These are phyloP conservation scores for Heliothis subflexa DNA, from an alignment of 1,140 invertebrate species.

Conservation along the genomic window DNA sequence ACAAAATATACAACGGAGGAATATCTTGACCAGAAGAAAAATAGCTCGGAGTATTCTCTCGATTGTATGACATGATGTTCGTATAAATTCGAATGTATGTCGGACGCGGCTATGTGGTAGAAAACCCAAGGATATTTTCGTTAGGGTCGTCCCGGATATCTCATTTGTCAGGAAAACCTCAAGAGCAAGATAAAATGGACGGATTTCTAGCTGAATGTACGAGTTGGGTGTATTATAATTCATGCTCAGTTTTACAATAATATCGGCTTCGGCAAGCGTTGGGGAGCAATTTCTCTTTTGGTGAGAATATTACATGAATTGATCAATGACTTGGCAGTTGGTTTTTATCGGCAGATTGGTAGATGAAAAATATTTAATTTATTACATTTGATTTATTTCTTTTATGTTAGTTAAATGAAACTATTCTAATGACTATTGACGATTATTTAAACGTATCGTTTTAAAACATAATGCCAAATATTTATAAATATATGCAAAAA, in stretches of 20 bases:
- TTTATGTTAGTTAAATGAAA: not conserved
- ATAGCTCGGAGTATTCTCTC: not conserved
- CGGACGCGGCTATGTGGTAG: conserved; percentile 38
- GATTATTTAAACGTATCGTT: no score
- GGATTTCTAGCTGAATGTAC: conserved; percentile 50
- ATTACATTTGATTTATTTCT: not conserved
- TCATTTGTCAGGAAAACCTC: conserved; percentile 64
- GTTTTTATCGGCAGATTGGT: conserved; percentile 4
- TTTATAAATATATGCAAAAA: no score
- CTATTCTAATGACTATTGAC: no score
- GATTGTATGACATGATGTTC: conserved; percentile 34
- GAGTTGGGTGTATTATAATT: conserved; percentile 54
- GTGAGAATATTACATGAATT: conserved; percentile 9
- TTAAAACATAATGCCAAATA: no score
- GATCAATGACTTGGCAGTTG: conserved; percentile 14
- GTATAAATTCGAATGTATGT: conserved; percentile 36
- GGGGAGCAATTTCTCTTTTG: conserved; percentile 22
- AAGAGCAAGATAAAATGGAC: conserved; percentile 61
- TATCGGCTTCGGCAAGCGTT: conserved; percentile 13
- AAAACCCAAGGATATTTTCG: conserved; percentile 47
- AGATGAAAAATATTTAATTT: not conserved
- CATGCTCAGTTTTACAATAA: conserved; percentile 49
- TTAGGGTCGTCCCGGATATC: conserved; percentile 54
- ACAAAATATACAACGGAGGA: not conserved
- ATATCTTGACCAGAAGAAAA: conserved; percentile 11